Conservation (phyloP, 2,797 vertebrate genomes). For the Geotria australis region DNA sequence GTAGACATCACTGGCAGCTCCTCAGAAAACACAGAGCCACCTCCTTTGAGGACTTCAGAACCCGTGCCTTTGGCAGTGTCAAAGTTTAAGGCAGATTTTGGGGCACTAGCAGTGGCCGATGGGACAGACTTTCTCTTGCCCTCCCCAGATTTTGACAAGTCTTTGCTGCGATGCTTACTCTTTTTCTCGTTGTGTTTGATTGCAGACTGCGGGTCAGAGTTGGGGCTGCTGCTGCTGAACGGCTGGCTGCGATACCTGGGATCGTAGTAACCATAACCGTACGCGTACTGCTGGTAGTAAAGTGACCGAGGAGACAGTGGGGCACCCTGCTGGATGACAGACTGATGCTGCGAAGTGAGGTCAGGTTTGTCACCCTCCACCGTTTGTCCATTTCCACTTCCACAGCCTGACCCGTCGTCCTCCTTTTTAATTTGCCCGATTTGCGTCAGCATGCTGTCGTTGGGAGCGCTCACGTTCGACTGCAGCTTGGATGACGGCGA, state of each 20-base stretch:
- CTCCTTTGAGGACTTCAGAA: not conserved
- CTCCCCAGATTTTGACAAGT: not conserved
- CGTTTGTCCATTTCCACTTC: not conserved
- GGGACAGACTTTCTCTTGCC: not conserved
- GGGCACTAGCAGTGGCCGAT: not conserved
- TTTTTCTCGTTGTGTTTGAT: not conserved
- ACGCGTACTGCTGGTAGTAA: slow-evolving; percentile 94
- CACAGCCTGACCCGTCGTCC: not conserved
- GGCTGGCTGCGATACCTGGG: slow-evolving; percentile 62
- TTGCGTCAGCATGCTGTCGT: not conserved
- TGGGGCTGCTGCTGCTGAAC: slow-evolving; percentile 56
- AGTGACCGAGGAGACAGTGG: slow-evolving; percentile 97
- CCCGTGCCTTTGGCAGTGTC: not conserved
- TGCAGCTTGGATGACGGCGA: not conserved
- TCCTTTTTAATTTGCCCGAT: not conserved
- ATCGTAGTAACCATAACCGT: slow-evolving; percentile 71
- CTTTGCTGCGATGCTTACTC: not conserved
- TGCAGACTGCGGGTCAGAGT: not conserved
- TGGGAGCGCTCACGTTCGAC: not conserved
- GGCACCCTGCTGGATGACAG: slow-evolving; percentile 79
- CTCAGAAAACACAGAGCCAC: not conserved
- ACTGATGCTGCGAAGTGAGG: slow-evolving; percentile 31
- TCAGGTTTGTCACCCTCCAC: not conserved
- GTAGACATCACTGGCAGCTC: not conserved
- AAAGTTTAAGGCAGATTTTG: not conserved